Conservation (phyloP, 2,888 invertebrate genomes). For the Thereva nobilitata region DNA sequence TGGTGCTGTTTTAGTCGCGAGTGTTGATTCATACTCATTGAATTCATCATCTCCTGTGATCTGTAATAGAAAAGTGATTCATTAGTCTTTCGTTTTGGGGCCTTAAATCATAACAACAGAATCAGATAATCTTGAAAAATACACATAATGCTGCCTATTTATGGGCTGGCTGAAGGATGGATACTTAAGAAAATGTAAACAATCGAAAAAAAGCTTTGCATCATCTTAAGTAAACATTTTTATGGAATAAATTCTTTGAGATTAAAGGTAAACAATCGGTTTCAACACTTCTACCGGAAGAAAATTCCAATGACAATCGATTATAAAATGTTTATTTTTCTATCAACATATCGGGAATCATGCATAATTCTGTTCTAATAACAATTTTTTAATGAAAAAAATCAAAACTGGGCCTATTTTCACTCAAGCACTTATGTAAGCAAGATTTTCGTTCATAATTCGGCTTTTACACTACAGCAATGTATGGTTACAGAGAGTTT, state of each 20-base stretch:
- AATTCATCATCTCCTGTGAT: constrained; percentile 38
- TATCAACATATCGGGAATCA: no score
- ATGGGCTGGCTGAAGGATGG: constrained; percentile 21
- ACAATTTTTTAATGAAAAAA: no score
- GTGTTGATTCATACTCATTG: constrained; percentile 54
- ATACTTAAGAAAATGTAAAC: constrained; percentile 23
- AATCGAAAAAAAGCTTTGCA: constrained; percentile 8
- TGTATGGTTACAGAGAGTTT: no score
- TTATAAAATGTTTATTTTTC: not conserved
- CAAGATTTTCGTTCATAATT: no score
- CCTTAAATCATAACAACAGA: constrained; percentile 3
- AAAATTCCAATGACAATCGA: constrained; percentile 14
- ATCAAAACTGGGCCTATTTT: no score
- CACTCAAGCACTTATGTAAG: no score
- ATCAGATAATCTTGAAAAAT: constrained; percentile 8
- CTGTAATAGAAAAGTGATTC: constrained; percentile 25
- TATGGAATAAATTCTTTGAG: constrained; percentile 18
- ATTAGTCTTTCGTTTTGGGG: constrained; percentile 1
- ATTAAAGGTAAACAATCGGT: no score
- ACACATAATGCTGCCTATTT: constrained; percentile 23
- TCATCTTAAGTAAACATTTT: constrained; percentile 29
- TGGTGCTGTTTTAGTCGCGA: constrained; percentile 52
- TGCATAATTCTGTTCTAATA: no score
- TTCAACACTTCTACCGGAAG: no score
- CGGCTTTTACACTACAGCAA: no score